Base-by-base conservation (phyloP, 2,888 invertebrate genomes). In the Ennomos fuscantarius region DNA sequence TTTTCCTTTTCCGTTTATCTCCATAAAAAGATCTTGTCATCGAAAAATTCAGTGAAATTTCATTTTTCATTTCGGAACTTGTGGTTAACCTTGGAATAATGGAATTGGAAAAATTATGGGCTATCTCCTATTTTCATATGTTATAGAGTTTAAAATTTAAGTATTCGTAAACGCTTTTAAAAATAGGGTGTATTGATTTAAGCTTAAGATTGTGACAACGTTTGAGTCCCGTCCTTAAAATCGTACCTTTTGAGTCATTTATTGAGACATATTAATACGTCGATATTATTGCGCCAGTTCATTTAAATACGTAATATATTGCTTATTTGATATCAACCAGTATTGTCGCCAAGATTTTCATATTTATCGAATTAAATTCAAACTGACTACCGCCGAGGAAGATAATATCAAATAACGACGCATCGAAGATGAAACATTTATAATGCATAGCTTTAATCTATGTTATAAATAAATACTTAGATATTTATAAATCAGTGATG, bases 401-500 rank as follows among this genome's bases (percentile, higher is more conserved):
- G 63, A n/a, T 61, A 55, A 62, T 66, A 73, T 70, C 68, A 76
- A 59, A 67, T 62, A 80, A 77, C 78, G 73, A 72, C 72, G 77
- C 80, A 81, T 79, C 79, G 81, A 82, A 82, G 64, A 73, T 68
- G 60, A 64, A 53, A 73, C 65, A 73, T 68, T 70, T 71, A 60
- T 73, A 69, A 74, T 72, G 50, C 70, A 76, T 81, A 78, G 80
- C 76, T 81, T 78, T 82, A 79, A 79, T 70, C 73, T 72, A 77
- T 72, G 73, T 74, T 66, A 78, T 78, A 81, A 71, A 82, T 78
- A 76, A 84, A 76, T 82, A 24, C 24, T 24, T 24, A 78, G 62
- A 70, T 72, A 69, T 61, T 51, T 50, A 70, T 70, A 70, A 72
- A 74, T 70, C 73, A 72, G 63, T 65, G 63, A 73, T 67, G 63